Conservation (phyloP, 2,113 vertebrate genomes). For the Tragulus kanchil region DNA sequence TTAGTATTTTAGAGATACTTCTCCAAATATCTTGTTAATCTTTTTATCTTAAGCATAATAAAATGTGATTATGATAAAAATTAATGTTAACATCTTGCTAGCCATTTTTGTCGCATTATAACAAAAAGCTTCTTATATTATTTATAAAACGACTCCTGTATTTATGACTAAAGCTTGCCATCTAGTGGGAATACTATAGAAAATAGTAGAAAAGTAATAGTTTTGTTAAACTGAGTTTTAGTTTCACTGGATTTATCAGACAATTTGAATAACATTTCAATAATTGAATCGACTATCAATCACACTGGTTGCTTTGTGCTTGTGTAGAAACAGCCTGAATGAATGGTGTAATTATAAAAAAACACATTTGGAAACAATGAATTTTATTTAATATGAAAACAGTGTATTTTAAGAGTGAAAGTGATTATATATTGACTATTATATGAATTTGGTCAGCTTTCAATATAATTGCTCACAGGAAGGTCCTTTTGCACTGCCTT, state of each 20-base stretch:
- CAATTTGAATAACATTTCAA: conserved; percentile 39
- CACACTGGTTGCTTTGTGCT: background rate
- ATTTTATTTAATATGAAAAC: conserved; percentile 3
- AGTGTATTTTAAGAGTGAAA: conserved; percentile 32
- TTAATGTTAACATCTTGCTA: conserved; percentile 67
- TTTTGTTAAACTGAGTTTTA: background rate
- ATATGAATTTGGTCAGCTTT: background rate
- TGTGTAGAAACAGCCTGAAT: background rate
- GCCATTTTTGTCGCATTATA: conserved; percentile 65
- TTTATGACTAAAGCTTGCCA: conserved; percentile 87
- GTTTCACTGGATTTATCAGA: conserved; percentile 26
- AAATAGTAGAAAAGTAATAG: background rate
- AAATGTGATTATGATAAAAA: conserved; percentile 80
- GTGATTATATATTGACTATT: background rate
- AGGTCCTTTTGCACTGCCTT: background rate
- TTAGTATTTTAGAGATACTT: conserved; percentile 11
- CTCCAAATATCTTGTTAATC: conserved; percentile 66
- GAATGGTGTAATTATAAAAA: conserved; percentile 8
- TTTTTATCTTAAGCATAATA: conserved; percentile 77
- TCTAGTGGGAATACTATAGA: conserved; percentile 79
- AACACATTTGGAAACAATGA: background rate
- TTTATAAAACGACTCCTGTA: conserved; percentile 48
- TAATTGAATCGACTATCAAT: background rate
- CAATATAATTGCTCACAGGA: background rate
- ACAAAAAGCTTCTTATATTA: conserved; percentile 43